Conservation (phyloP, 2,888 invertebrate genomes). For the Polyommatus iphigenia region DNA sequence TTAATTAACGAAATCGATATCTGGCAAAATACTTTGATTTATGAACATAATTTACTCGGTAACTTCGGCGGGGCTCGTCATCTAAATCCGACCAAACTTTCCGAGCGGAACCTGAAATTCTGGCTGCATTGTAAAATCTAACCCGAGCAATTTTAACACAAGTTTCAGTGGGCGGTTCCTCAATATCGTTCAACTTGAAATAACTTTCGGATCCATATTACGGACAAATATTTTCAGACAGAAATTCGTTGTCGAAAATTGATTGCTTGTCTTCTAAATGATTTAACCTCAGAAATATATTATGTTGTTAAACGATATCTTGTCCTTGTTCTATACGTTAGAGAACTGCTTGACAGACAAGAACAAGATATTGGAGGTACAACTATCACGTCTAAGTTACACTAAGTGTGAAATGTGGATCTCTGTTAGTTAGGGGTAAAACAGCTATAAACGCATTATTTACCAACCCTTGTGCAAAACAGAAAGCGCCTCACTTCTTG, state of each 20-base stretch:
- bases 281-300: not conserved
- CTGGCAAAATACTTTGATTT: slow-evolving; percentile 55
- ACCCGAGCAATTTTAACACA: slow-evolving; percentile 31
- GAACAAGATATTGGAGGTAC: too few species aligned
- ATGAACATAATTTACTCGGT: slow-evolving; percentile 60
- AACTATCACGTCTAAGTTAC: too few species aligned
- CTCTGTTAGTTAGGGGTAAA: not conserved
- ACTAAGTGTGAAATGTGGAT: too few species aligned
- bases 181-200: slow-evolving; percentile 38
- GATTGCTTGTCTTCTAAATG: not conserved
- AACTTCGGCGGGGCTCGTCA: slow-evolving; percentile 53
- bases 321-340: too few species aligned
- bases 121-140: slow-evolving; percentile 23
- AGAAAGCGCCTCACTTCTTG: not conserved
- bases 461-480: not conserved
- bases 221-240: not conserved
- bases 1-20: slow-evolving; percentile 39
- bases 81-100: slow-evolving; percentile 52
- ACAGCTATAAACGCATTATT: not conserved
- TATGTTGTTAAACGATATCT: too few species aligned
- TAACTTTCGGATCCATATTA: not conserved
- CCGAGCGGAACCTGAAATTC: slow-evolving; percentile 22
- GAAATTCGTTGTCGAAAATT: not conserved
- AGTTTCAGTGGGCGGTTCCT: slow-evolving; percentile 45
- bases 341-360: too few species aligned